Evolutionary conservation across 2,888 invertebrate species (phyloP).

Genomic region (Zaprionus obscuricornis): DNA sequence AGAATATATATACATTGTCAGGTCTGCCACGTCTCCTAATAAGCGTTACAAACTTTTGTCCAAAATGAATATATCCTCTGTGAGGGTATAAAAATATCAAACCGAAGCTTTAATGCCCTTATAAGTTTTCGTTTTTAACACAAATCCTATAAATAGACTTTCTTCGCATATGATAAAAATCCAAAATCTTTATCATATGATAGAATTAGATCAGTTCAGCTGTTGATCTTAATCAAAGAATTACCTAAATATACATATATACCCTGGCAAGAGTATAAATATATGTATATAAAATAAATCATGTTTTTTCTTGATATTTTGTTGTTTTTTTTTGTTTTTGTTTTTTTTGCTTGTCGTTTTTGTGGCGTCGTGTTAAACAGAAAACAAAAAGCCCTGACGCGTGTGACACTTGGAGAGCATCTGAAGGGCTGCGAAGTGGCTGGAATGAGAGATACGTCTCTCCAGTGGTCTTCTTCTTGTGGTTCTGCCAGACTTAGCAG

Average conservation of each 20-base stretch:
- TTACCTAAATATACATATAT: too few relatives aligned
- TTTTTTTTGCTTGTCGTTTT: conserved; percentile 16
- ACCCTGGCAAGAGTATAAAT: conserved; percentile 39
- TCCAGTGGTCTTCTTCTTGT: conserved; percentile 25
- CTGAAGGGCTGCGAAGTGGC: not conserved
- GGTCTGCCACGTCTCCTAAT: too few relatives aligned
- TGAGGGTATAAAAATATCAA: too few relatives aligned
- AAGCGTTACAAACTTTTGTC: too few relatives aligned
- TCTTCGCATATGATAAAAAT: conserved; percentile 1
- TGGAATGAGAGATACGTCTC: not conserved
- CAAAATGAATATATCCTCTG: too few relatives aligned
- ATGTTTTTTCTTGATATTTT: conserved; percentile 19
- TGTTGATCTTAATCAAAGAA: too few relatives aligned
- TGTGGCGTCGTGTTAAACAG: conserved; percentile 41
- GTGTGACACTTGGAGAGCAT: conserved; percentile 27
- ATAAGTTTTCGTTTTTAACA: conserved; percentile 40
- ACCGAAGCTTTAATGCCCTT: conserved; percentile 20
- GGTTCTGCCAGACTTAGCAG: conserved; percentile 27
- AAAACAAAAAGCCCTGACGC: conserved; percentile 60
- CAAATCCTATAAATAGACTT: conserved; percentile 24
- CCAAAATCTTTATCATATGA: not conserved
- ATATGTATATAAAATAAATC: conserved; percentile 33
- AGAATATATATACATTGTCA: too few relatives aligned
- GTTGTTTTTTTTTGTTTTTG: conserved; percentile 19
- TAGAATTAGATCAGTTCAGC: too few relatives aligned